phyloP scores from a whole-genome alignment of 1,140 invertebrate species.

The Drosophila repleta region DNA sequence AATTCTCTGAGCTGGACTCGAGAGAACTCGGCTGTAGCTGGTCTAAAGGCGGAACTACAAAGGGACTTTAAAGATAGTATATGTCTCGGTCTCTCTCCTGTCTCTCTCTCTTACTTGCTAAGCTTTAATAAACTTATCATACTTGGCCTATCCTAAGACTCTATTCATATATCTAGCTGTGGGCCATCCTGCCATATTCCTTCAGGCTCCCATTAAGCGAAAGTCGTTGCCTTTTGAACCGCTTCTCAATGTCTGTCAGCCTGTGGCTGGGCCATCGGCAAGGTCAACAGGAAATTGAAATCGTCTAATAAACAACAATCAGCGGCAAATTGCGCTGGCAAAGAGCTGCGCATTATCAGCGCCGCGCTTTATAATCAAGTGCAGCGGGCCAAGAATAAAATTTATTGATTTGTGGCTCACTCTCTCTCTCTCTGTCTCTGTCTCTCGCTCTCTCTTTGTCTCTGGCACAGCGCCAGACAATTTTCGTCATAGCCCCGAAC shows the following conservation, averaged over 20 bases:
- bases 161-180: no score
- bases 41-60: no score
- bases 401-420: conserved; percentile 71
- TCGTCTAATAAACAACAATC: conserved; percentile 72
- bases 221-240: no score
- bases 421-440: not conserved
- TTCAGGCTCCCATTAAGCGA: no score
- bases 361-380: conserved; percentile 74
- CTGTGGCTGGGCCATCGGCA: not conserved
- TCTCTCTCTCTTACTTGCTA: no score
- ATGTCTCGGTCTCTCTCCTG: no score
- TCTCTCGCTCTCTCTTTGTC: not conserved
- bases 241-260: not conserved
- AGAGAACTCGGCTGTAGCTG: no score
- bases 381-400: conserved; percentile 60
- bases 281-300: conserved; percentile 59
- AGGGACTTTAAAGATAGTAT: no score
- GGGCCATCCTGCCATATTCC: no score
- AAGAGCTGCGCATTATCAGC: conserved; percentile 40
- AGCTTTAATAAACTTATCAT: no score
- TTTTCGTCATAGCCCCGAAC: conserved; percentile 40
- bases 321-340: conserved; percentile 60
- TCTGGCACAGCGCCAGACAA: conserved; percentile 39
- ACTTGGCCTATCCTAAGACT: no score
- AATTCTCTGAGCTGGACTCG: no score